Evolutionary conservation across 23 tunicate species (phyloP).

Genomic region (Trididemnum nubilum): DNA sequence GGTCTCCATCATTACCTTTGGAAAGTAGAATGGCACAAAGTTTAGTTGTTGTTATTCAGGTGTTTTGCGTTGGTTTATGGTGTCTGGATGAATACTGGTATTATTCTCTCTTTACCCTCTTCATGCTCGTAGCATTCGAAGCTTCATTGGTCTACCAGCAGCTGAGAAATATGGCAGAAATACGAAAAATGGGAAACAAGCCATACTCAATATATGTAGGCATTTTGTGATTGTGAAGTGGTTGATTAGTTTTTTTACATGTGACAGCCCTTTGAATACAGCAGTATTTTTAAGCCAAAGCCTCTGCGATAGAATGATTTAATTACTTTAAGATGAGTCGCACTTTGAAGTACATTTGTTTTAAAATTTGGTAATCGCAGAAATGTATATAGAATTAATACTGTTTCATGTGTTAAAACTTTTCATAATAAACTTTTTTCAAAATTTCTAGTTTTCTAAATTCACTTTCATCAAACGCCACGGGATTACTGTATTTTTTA

Average conservation of each 20-base stretch:
- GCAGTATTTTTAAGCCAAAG: neutral
- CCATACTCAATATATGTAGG: slow-evolving; percentile 70
- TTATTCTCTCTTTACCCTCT: slow-evolving; percentile 89
- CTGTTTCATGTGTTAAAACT: too few relatives aligned
- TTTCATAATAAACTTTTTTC: too few relatives aligned
- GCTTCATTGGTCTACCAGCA: slow-evolving; percentile 92
- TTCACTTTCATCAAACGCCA: too few relatives aligned
- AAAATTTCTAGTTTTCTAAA: too few relatives aligned
- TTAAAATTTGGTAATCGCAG: too few relatives aligned
- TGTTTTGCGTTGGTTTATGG: slow-evolving; percentile 95
- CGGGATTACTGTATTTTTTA: too few relatives aligned
- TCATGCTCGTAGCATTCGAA: slow-evolving; percentile 91
- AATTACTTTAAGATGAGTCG: too few relatives aligned
- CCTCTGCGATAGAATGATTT: too few relatives aligned
- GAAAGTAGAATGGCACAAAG: too few relatives aligned
- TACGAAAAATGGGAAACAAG: slow-evolving; percentile 96
- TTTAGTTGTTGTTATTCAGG: slow-evolving; percentile 58
- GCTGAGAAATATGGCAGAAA: slow-evolving; percentile 91
- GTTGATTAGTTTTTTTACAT: neutral
- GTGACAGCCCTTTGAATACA: neutral
- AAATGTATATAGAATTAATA: too few relatives aligned
- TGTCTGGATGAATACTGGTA: slow-evolving; percentile 99
- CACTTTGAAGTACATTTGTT: too few relatives aligned
- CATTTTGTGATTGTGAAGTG: neutral
- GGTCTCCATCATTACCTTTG: too few relatives aligned